Base-by-base conservation (phyloP, 1,140 invertebrate genomes). In the Dreissena polymorpha region DNA sequence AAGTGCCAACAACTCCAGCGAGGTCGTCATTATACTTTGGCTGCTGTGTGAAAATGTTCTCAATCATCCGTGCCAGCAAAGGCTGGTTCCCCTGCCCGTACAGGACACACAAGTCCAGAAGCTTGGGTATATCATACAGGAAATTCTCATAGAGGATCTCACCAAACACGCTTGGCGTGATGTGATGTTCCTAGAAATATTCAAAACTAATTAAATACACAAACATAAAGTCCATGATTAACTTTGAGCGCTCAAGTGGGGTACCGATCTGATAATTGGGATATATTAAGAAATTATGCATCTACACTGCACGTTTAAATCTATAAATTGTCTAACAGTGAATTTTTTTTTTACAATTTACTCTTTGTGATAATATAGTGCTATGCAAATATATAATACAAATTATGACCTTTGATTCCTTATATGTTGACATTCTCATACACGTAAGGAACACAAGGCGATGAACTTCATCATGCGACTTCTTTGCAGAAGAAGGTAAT, bases 121-220 rank as follows among this genome's bases (percentile, higher is more conserved):
- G 93, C 86, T 97, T 95, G 18, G 97, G 96, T 83, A 97, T 94
- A 23, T 97, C 96, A 89, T 97, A 95, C 83, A 97, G 93, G 91
- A 95, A 97, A 86, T 97, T 96, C 49, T 96, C 94, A 91, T 97
- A 97, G 57, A 97, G 89, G 65, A 97, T 88, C n/a, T 95, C 93
- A 7, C 94, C 95, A 92, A 96, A 95, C 69, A 94, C 94, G 67
- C 94, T 89, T 57, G 94, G 94, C 0, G 91, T 94, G 87, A 97
- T 95, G 93, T 95, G 96, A 87, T 95, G 93, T 8, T 91, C 90
- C 94, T 95, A 89, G 72, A 92, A 91, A 84, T 84, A 87, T 65
- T 78, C 83, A 83, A 82, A 81, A 80, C 27, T 67, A 49, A 72
- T 39, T 0, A 29, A 72, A 50, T 18, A 50, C 39, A 18, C n/a